Conservation (phyloP, 2,113 vertebrate genomes). For the Bos indicus region DNA sequence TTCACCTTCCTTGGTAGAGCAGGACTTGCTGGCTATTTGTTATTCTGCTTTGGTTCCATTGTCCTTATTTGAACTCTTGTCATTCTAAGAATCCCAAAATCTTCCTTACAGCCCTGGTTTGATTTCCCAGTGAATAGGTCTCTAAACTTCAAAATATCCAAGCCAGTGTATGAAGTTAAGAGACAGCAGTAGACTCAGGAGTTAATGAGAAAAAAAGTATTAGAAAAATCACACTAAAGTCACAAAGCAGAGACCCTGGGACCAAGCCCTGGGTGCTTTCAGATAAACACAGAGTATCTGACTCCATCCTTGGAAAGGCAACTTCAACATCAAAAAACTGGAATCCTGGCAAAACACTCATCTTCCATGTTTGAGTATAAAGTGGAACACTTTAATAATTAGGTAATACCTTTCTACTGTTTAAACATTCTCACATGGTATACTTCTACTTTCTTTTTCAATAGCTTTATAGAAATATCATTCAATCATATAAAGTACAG, state of each 20-base stretch:
- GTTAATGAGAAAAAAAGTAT: slow-evolving; percentile 8
- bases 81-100: background rate
- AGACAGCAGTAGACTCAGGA: slow-evolving; percentile 26
- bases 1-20: background rate
- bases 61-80: background rate
- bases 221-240: background rate
- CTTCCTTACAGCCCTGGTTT: background rate
- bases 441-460: background rate
- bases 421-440: background rate
- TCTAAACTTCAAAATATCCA: slow-evolving; percentile 35
- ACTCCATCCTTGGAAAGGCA: background rate
- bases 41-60: background rate
- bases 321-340: background rate
- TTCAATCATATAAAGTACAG: background rate
- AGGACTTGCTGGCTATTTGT: background rate
- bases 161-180: background rate
- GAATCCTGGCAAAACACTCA: background rate
- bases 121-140: background rate
- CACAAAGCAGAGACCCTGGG: background rate
- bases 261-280: background rate
- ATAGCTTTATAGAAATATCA: background rate
- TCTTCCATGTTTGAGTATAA: background rate
- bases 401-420: background rate
- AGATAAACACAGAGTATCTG: background rate
- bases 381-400: background rate